Conservation (phyloP, 2,113 vertebrate species). For the Channa maculata region DNA sequence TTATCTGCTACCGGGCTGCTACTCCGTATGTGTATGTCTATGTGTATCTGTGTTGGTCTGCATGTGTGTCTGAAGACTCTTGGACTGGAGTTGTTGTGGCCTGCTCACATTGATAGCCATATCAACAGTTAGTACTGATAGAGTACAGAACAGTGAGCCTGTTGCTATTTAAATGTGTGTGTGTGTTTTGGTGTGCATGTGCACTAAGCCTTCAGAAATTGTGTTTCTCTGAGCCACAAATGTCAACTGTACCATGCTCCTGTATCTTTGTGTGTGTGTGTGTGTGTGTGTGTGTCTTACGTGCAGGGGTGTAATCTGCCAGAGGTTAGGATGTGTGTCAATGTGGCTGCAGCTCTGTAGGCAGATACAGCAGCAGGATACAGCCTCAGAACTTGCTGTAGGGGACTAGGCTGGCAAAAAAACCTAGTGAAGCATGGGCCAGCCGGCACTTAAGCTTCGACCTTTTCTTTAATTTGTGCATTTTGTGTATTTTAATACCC, state of each 20-base stretch:
- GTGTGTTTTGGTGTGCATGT: not conserved
- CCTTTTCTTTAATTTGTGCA: not conserved
- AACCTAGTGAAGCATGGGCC: not conserved
- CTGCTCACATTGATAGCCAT: slow-evolving; percentile 59
- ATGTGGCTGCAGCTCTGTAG: slow-evolving; percentile 42
- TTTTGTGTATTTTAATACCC: not conserved
- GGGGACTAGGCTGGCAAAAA: not conserved
- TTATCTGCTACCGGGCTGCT: slow-evolving; percentile 59
- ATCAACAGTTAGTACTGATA: slow-evolving; percentile 67
- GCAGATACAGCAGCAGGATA: slow-evolving; percentile 28
- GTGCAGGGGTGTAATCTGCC: slow-evolving; percentile 65
- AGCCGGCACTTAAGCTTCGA: slow-evolving; percentile 2
- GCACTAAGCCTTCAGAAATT: slow-evolving; percentile 61
- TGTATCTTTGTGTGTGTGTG: slow-evolving; percentile 14
- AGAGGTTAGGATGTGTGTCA: slow-evolving; percentile 71
- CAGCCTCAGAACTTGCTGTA: slow-evolving; percentile 21
- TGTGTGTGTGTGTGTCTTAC: slow-evolving; percentile 17
- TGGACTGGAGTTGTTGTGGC: slow-evolving; percentile 51
- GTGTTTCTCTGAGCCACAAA: slow-evolving; percentile 47
- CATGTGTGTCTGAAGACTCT: slow-evolving; percentile 41
- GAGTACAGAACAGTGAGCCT: slow-evolving; percentile 61
- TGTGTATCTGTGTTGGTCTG: slow-evolving; percentile 3
- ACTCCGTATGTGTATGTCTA: slow-evolving; percentile 42
- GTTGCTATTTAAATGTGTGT: slow-evolving; percentile 42
- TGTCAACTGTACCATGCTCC: slow-evolving; percentile 29